Evolutionary conservation across 2,113 vertebrate genomes (phyloP), one percentile per base, ranked within the genome.

Genomic region (Micronisus gabar): DNA sequence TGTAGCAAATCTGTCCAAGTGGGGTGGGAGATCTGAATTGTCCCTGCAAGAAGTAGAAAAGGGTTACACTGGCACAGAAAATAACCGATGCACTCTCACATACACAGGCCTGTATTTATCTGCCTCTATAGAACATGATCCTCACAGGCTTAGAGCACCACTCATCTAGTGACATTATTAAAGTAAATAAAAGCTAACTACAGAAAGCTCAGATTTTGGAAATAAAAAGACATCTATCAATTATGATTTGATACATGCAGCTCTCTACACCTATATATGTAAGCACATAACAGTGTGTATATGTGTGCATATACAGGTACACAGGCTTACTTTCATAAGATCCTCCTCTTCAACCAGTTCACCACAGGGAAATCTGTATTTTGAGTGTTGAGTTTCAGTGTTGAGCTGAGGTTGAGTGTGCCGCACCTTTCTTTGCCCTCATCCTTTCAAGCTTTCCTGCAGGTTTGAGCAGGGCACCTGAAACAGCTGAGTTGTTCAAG

Each of bases 251-350:
- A 36, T 45, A 40, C 2, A 50, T 3, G 14, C n/a, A 58, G 10
- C 32, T 85, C 25, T 78, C 45, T 45, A 52, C 5, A 38, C 22
- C 80, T 58, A 62, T 2, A 43, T 4, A 29, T 1, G 0, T 6
- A 34, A 14, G 18, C 9, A 79, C 0, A 0, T 6, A 26, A 55
- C 29, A 11, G 13, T 0, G 3, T 25, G 7, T 11, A 22, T 25
- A 4, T 2, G 1, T 7, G 4, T 6, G 7, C 1, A 5, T 21
- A 27, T 4, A 55, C 25, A 38, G 0, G 2, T 19, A 52, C 40
- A 34, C 0, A 6, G 21, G 29, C 16, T 50, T 41, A 32, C 41
- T 71, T 56, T 40, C 5, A 0, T 7, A 68, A 50, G 52, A 61
- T 41, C 47, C 17, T 83, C 53, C 32, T 90, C 3, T 4, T 82